These are phyloP conservation scores for Sarotherodon lohbergeri DNA, from an alignment of 2,113 vertebrate species.

Conservation along the genomic window DNA sequence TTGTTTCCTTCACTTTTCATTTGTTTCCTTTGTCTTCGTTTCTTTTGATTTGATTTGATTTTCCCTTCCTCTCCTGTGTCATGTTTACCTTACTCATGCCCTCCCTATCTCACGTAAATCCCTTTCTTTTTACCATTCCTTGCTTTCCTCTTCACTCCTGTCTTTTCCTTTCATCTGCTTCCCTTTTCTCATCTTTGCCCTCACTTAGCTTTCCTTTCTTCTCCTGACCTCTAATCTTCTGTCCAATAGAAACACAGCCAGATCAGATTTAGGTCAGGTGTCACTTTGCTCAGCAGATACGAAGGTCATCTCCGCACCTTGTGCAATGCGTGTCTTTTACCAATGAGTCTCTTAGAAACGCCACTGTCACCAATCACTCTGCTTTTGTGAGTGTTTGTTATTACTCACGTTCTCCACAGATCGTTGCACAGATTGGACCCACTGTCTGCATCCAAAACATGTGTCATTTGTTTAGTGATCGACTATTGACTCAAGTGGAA, in stretches of 20 bases:
- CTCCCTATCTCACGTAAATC: neutral
- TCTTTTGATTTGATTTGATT: neutral
- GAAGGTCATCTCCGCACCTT: neutral
- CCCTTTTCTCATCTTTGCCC: neutral
- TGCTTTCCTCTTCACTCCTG: neutral
- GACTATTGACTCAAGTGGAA: neutral
- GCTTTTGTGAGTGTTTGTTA: neutral
- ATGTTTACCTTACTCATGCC: neutral
- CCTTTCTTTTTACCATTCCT: neutral
- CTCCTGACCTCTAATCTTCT: neutral
- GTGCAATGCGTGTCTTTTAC: neutral
- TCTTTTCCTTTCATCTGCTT: neutral
- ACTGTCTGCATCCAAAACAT: neutral
- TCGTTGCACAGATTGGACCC: neutral
- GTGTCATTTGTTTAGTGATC: constrained; percentile 6
- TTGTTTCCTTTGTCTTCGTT: neutral
- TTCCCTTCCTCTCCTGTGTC: neutral
- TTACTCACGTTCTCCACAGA: neutral
- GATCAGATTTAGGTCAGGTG: neutral
- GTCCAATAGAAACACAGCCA: neutral
- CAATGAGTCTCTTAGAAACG: neutral
- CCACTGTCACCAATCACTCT: neutral
- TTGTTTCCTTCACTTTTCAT: neutral
- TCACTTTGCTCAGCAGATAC: neutral
- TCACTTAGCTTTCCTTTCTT: neutral